Conservation (phyloP, 2,113 vertebrate genomes). For the Falcunculus frontatus region DNA sequence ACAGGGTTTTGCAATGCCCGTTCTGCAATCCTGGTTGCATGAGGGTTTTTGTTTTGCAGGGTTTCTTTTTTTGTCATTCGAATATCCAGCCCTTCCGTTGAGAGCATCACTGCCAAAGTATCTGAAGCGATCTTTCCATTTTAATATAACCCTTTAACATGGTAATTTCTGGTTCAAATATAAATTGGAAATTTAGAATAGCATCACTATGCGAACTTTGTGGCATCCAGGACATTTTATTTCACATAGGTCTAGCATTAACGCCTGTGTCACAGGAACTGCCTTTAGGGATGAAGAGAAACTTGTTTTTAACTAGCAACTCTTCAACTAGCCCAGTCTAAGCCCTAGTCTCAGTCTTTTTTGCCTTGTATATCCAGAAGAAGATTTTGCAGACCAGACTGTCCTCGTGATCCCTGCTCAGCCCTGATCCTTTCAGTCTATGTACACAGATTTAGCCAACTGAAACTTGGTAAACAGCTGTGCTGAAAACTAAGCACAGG, state of each 20-base stretch:
- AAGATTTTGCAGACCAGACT: background rate
- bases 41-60: background rate
- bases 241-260: background rate
- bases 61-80: background rate
- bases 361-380: background rate
- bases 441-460: constrained; percentile 16
- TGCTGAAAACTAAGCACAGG: background rate
- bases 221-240: background rate
- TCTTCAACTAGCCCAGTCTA: background rate
- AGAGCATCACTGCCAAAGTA: background rate
- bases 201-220: background rate
- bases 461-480: constrained; percentile 29
- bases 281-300: background rate
- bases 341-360: background rate
- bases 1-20: background rate
- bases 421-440: background rate
- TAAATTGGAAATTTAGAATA: background rate
- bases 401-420: background rate
- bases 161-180: background rate
- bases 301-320: background rate
- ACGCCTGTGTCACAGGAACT: background rate
- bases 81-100: background rate
- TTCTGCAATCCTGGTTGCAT: background rate
- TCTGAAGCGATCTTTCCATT: background rate
- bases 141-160: background rate